A percentile compares a stretch with the other conserved stretches of the same genome.
phyloP scores from a whole-genome alignment of 2,113 vertebrate species.

The Sylvilagus bachmani region DNA sequence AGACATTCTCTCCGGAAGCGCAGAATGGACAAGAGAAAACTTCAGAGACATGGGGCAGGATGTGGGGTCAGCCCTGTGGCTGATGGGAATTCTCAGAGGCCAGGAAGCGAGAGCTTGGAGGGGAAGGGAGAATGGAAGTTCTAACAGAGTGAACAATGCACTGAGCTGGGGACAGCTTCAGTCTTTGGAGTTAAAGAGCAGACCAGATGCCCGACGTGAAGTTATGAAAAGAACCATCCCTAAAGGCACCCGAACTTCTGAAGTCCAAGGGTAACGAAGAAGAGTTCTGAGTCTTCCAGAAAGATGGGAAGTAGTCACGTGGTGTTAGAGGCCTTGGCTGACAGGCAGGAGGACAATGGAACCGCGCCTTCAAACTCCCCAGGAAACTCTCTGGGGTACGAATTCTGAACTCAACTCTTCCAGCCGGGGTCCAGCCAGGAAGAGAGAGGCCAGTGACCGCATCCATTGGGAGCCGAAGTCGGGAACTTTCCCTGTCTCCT shows the following conservation, averaged over 20 bases:
- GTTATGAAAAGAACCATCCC: constrained; percentile 38
- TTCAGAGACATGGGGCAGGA: constrained; percentile 37
- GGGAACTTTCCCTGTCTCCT: background rate
- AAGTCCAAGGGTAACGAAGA: constrained; percentile 52
- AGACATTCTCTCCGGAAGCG: constrained; percentile 11
- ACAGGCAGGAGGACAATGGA: constrained; percentile 8
- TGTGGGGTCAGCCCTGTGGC: constrained; percentile 59
- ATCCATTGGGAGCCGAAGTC: background rate
- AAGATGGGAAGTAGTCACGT: constrained; percentile 40
- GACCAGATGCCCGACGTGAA: constrained; percentile 60
- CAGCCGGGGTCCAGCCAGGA: background rate
- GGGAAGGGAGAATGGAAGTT: constrained; percentile 63
- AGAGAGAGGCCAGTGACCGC: background rate
- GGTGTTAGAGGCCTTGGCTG: constrained; percentile 3
- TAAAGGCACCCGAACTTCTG: constrained; percentile 53
- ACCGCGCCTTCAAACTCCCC: constrained; percentile 21
- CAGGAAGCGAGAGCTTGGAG: constrained; percentile 58
- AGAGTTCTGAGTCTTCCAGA: constrained; percentile 37
- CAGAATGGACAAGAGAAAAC: constrained; percentile 39
- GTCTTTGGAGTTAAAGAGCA: constrained; percentile 61
- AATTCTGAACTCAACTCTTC: too few relatives aligned
- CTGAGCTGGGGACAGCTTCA: constrained; percentile 36
- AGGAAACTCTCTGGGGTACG: too few relatives aligned
- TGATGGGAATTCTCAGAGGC: constrained; percentile 65
- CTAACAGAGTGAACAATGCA: constrained; percentile 66